Conservation (phyloP, 2,888 invertebrate species). For the Charanyca ferruginea region DNA sequence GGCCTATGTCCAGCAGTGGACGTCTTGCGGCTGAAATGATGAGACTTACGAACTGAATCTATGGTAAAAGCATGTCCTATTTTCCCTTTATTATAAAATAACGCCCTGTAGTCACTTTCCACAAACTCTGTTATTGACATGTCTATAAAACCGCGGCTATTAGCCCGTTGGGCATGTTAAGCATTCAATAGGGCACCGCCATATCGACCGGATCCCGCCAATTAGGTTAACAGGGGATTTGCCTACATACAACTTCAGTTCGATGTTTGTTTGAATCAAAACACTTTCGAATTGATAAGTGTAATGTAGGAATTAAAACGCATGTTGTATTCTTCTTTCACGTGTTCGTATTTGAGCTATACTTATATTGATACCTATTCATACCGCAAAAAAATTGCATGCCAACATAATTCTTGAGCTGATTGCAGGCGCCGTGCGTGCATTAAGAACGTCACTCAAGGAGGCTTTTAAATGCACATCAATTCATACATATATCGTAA, state of each 20-base stretch:
- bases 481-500: not conserved
- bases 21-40: too few relatives aligned
- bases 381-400: not conserved
- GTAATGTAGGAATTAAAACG: not conserved
- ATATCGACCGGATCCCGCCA: conserved; percentile 51
- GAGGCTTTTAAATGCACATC: not conserved
- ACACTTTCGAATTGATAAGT: conserved; percentile 12
- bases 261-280: conserved; percentile 37
- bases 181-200: conserved; percentile 42
- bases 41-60: too few relatives aligned
- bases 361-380: not conserved
- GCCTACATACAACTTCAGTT: conserved; percentile 26
- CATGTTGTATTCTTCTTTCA: not conserved
- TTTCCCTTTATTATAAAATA: not conserved
- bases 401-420: not conserved
- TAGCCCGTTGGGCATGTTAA: conserved; percentile 21
- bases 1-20: too few relatives aligned
- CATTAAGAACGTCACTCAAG: not conserved
- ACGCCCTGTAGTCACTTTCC: not conserved
- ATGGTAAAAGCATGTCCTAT: too few relatives aligned
- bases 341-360: not conserved
- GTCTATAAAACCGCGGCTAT: conserved; percentile 28
- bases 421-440: conserved; percentile 7
- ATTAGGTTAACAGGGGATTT: conserved; percentile 55
- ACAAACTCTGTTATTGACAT: conserved; percentile 15